Evolutionary conservation across 2,797 vertebrate genomes (phyloP).

Genomic region (Mus minutoides): DNA sequence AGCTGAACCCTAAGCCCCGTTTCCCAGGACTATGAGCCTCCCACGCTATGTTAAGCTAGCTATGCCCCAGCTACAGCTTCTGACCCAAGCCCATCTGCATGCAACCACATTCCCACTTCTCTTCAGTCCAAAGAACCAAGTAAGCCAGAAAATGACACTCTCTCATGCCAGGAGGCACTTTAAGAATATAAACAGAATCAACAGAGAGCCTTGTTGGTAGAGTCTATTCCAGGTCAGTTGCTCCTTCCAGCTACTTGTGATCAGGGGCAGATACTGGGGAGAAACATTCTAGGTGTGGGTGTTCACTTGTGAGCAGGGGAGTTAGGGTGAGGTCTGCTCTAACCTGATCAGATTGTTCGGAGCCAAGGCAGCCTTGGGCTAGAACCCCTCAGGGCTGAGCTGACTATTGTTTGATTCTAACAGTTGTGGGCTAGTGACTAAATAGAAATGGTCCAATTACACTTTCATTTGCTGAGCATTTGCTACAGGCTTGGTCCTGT

Average conservation of each 20-base stretch:
- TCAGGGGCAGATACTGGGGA: background rate
- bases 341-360: background rate
- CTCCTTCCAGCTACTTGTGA: background rate
- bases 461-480: background rate
- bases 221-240: background rate
- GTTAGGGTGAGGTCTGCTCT: background rate
- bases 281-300: background rate
- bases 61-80: background rate
- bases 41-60: no score
- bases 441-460: background rate
- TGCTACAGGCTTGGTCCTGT: background rate
- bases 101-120: background rate
- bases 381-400: background rate
- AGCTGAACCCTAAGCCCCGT: background rate
- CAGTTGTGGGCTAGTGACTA: background rate
- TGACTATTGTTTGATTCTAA: no score
- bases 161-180: background rate
- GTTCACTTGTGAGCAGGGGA: background rate
- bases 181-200: slow-evolving; percentile 30
- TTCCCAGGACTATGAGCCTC: fast-evolving
- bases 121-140: background rate
- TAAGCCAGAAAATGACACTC: slow-evolving; percentile 6
- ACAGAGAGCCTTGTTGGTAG: background rate
- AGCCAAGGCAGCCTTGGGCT: background rate
- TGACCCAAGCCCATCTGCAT: background rate